Evolutionary conservation across 2,888 invertebrate genomes (phyloP), one percentile per base, ranked within the genome.

Genomic region (Amphipoea lucens): DNA sequence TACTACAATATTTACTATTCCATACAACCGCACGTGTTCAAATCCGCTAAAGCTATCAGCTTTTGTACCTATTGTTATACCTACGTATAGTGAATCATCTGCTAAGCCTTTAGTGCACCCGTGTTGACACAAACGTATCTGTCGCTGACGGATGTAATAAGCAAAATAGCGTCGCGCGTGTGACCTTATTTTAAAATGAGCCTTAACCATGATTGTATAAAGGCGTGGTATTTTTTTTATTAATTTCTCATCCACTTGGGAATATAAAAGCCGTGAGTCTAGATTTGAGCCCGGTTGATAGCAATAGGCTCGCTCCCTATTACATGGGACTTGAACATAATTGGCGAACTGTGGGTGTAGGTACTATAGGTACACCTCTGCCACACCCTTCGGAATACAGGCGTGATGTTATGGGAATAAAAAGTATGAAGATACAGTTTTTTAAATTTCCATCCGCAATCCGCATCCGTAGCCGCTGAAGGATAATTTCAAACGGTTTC

Each of bases 61-160:
- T 60, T 79, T 72, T 65, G 60, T 51, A 76, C 23, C 29, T 66
- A 63, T 77, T 78, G 48, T 66, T 67, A 40, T 63, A 76, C 20
- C 2, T 70, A 40, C 51, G 14, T 71, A 51, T 17, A 80, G 29
- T 42, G 45, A 40, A 73, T 80, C 60, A 66, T 75, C 77, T 67
- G 62, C 23, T 78, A 66, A 78, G 68, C 84, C 66, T 65, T 23
- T 62, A 69, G 48, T 76, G 57, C 51, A 71, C 36, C n/a, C 54
- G 29, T 51, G 72, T 70, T 67, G 67, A 73, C 83, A 76, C n/a
- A 42, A 86, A 67, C 68, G 57, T 81, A 75, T 81, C 87, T 84
- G 84, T 42, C 2, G 62, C 29, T 75, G 81, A 79, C 78, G 68
- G 65, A 78, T 78, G 60, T 75, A 81, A 84, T 84, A 81, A 74